phyloP scores from a whole-genome alignment of 2,888 invertebrate genomes.

The Homarus gammarus region DNA sequence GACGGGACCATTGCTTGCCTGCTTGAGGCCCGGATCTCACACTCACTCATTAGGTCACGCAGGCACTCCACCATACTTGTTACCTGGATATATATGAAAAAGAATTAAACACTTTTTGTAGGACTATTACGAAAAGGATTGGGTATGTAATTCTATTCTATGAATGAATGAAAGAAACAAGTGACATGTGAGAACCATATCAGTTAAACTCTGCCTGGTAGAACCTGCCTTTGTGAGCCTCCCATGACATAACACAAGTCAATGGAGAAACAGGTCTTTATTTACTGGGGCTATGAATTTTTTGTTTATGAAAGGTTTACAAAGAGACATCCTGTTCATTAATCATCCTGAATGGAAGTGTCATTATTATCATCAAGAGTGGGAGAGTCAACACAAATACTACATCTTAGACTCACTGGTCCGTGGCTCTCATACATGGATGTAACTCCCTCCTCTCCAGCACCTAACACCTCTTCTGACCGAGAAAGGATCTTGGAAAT shows the following conservation, averaged over 20 bases:
- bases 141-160: not conserved
- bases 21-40: slow-evolving; percentile 93
- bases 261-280: no score
- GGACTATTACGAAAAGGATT: not conserved
- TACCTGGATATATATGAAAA: slow-evolving; percentile 77
- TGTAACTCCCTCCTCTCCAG: slow-evolving; percentile 77
- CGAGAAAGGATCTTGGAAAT: slow-evolving; percentile 96
- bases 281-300: no score
- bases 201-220: no score
- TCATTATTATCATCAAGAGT: no score
- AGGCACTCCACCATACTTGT: slow-evolving; percentile 84
- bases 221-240: no score
- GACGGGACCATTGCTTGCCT: slow-evolving; percentile 96
- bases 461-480: slow-evolving; percentile 89
- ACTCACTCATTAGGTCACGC: slow-evolving; percentile 86
- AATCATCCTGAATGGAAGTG: no score
- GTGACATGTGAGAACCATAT: no score
- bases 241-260: no score
- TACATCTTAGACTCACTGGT: slow-evolving; percentile 61
- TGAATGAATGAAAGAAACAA: not conserved
- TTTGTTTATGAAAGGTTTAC: no score
- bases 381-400: not conserved
- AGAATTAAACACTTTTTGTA: not conserved
- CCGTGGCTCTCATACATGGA: slow-evolving; percentile 83
- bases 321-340: no score